Evolutionary conservation across 2,113 vertebrate species (phyloP), one percentile per base, ranked within the genome.

Genomic region (Miniopterus natalensis): DNA sequence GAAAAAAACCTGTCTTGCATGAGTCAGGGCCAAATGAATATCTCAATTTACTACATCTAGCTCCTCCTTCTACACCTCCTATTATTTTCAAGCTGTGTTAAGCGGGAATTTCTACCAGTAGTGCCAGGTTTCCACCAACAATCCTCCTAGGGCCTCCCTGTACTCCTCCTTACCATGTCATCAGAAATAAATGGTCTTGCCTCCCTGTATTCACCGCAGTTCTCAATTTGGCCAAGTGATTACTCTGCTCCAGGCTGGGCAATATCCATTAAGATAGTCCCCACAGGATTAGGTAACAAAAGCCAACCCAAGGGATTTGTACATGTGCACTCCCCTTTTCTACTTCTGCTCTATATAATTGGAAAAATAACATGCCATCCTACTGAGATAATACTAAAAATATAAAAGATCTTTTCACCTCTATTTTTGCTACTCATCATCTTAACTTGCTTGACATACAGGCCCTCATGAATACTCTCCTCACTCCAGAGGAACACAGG

Each of bases 41-140:
- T n/a, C 74, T 53, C 2, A 2, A 53, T 53, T 21, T 20, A 49
- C 27, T 18, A n/a, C 74, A 12, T 53, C 49, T 12, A 49, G 29
- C 74, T 53, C 74, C 31, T n/a, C 74, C 29, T 31, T 29, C 45
- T 2, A 3, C 4, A 1, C 47, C 47, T 40, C 47, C 29, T 9
- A 1, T 2, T 0, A 13, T 31, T 49, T 27, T 31, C 42, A 23
- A 5, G 1, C 12, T 31, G 17, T n/a, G 27, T 6, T 29, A n/a
- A n/a, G 17, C 12, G 29, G 9, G 36, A n/a, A 6, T 21, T 51
- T 31, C 29, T n/a, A 4, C 5, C 47, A 12, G 49, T 75, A 31
- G 73, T n/a, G 49, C 10, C 5, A 4, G 18, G 47, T 15, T n/a
- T n/a, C 31, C 29, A 53, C 47, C 49, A 49, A 17, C 71, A 49